Evolutionary conservation across 2,888 invertebrate genomes (phyloP).

Genomic region (Drosophila acutilabella): DNA sequence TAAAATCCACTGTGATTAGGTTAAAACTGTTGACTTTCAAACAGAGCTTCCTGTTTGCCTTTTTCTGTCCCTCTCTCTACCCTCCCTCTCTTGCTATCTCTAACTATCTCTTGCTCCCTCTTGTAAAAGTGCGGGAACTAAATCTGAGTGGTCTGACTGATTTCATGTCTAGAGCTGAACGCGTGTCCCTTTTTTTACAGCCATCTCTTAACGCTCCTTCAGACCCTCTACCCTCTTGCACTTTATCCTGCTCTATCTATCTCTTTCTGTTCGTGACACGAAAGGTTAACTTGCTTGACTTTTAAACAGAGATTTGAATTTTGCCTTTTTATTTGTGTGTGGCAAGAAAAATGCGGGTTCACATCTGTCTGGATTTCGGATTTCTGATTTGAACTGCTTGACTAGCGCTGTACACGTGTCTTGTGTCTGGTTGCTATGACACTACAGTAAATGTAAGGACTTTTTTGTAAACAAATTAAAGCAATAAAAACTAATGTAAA

Average conservation of each 20-base stretch:
- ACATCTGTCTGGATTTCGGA: not conserved
- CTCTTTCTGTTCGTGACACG: conserved; percentile 19
- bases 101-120: conserved; percentile 52
- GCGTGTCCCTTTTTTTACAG: conserved; percentile 7
- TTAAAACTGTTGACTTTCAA: conserved; percentile 83
- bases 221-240: not conserved
- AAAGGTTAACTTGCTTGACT: conserved; percentile 23
- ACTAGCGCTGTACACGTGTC: conserved; percentile 8
- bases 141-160: conserved; percentile 54
- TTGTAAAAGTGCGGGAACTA: conserved; percentile 38
- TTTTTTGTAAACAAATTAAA: too few species aligned
- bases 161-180: conserved; percentile 11
- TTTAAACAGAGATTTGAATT: conserved; percentile 16
- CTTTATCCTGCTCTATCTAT: not conserved
- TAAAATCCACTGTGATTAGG: conserved; percentile 82
- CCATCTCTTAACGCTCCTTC: not conserved
- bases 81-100: conserved; percentile 8
- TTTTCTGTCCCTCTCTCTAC: not conserved
- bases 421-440: too few species aligned
- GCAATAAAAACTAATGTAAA: too few species aligned
- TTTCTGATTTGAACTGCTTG: not conserved
- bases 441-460: not conserved
- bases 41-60: conserved; percentile 60
- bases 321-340: not conserved
- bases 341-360: conserved; percentile 14